Evolutionary conservation across 2,888 invertebrate species (phyloP), one percentile per base, ranked within the genome.

Genomic region (Craniophora ligustri): DNA sequence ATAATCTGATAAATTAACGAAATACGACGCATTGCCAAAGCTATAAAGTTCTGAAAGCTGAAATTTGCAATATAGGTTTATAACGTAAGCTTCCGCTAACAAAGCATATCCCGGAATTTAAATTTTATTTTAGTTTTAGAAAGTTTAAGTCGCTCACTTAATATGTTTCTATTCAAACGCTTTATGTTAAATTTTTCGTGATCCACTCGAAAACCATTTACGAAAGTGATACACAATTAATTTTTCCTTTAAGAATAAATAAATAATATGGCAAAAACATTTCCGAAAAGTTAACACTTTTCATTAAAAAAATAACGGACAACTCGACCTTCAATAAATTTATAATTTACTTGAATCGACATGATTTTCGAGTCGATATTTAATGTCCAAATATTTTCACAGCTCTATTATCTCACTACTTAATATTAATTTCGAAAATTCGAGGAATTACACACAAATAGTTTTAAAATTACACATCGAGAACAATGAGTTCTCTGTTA

Each of bases 261-360:
- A 35, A 48, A 40, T 40, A 47, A 51, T 53, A 48, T 55, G 42
- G 46, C 45, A 46, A 61, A 54, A 38, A 35, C 42, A 23, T 44
- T 62, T 26, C 10, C 5, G 49, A 63, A 69, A 72, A 69, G 68
- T 69, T 34, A n/a, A 13, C 10, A 72, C 68, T 72, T 69, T 58
- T 49, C 53, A 6, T 40, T 30, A 15, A 36, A 41, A 31, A 23
- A 65, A 60, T 65, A 47, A 57, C 58, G 66, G 23, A 65, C 31
- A 40, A 31, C 39, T 53, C 64, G 54, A 47, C 10, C 23, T 42
- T 62, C 55, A 67, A 62, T 49, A 56, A 69, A 67, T 67, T 69
- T 54, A 45, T 45, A 66, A 61, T 66, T 66, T 66, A 53, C 41
- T 58, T 50, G 46, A 58, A 69, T 47, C 41, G 40, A 64, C 57